Evolutionary conservation across 2,888 invertebrate species (phyloP).

Genomic region (Dolomedes plantarius): DNA sequence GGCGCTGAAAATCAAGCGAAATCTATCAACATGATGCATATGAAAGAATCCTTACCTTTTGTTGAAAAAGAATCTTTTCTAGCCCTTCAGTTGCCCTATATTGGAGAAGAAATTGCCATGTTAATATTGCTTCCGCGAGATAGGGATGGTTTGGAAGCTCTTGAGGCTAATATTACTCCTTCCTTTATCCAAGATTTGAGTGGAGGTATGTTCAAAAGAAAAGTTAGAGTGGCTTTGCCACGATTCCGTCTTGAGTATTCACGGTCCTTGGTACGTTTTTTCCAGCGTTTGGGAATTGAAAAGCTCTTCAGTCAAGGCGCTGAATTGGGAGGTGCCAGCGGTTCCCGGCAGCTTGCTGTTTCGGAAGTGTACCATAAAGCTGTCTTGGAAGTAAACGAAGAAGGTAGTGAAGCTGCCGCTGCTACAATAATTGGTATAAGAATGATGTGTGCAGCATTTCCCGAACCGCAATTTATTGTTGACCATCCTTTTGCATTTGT

Average conservation of each 20-base stretch:
- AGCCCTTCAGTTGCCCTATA: conserved; percentile 68
- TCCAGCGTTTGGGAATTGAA: conserved; percentile 63
- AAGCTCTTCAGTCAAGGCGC: conserved; percentile 65
- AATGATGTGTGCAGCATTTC: not conserved
- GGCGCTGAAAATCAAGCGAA: conserved; percentile 32
- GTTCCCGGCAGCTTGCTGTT: conserved; percentile 28
- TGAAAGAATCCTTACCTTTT: conserved; percentile 74
- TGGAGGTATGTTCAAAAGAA: conserved; percentile 12
- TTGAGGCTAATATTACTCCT: conserved; percentile 31
- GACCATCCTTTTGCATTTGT: conserved; percentile 41
- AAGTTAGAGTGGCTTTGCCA: conserved; percentile 59
- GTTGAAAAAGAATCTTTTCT: conserved; percentile 25
- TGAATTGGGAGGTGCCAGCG: conserved; percentile 69
- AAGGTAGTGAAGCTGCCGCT: conserved; percentile 41
- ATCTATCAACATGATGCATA: conserved; percentile 77
- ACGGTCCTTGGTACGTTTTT: conserved; percentile 31
- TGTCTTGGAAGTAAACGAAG: conserved; percentile 39
- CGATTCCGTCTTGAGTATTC: conserved; percentile 53
- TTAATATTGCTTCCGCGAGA: conserved; percentile 61
- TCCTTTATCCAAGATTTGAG: conserved; percentile 31
- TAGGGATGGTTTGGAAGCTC: conserved; percentile 23
- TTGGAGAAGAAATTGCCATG: conserved; percentile 48
- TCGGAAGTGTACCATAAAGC: conserved; percentile 33
- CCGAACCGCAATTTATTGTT: conserved; percentile 15
- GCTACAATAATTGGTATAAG: conserved; percentile 9